A percentile compares a stretch with the other conserved stretches of the same genome.
Conservation (phyloP, 2,797 vertebrate genomes). For the Paguma larvata region DNA sequence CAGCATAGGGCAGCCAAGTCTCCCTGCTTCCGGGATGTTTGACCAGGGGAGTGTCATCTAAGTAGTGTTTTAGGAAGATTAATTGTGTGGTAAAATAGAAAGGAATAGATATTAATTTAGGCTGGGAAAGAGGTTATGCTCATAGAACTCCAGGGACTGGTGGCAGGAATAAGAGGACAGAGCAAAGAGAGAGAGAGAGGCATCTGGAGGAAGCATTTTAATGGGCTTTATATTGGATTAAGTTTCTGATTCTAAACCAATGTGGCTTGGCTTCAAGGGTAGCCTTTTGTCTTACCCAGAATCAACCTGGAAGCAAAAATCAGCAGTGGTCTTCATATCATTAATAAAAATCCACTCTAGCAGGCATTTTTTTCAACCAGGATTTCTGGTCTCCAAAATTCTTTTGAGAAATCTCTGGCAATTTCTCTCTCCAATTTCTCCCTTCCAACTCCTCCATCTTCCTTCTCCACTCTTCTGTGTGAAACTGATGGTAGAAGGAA, state of each 20-base stretch:
- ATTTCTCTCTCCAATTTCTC: neutral
- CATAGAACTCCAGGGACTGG: neutral
- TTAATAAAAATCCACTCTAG: neutral
- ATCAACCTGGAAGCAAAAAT: slow-evolving; percentile 22
- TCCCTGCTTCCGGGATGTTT: neutral
- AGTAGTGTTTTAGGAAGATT: slow-evolving; percentile 23
- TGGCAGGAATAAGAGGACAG: neutral
- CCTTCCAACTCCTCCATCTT: neutral
- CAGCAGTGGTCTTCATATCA: neutral
- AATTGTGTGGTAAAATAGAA: slow-evolving; percentile 42
- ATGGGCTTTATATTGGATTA: neutral
- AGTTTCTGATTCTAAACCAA: neutral
- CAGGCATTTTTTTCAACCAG: neutral
- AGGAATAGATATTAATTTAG: neutral
- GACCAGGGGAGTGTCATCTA: neutral
- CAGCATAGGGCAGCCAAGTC: neutral
- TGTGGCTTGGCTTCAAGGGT: neutral
- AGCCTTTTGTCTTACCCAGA: neutral
- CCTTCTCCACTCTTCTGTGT: neutral
- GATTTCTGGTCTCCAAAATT: neutral
- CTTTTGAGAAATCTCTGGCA: neutral
- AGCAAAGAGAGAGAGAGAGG: neutral
- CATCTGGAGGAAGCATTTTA: neutral
- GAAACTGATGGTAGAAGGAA: neutral
- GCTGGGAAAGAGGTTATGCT: neutral